Evolutionary conservation across 2,888 invertebrate genomes (phyloP), one percentile per base, ranked within the genome.

Genomic region (Lasioglossum malachurum): DNA sequence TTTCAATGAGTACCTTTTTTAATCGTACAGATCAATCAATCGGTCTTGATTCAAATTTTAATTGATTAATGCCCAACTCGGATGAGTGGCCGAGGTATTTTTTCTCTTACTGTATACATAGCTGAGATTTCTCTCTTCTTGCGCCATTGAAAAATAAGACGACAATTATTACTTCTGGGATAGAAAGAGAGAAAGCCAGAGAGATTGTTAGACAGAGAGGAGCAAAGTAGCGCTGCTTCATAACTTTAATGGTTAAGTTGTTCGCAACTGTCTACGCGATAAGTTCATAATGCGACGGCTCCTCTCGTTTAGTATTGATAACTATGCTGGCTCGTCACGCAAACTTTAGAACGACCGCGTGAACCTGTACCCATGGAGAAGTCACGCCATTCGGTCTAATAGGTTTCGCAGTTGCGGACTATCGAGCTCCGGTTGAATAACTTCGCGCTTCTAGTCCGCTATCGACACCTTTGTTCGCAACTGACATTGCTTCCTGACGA

Each of bases 221-320:
- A 35, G 35, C 16, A 35, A 27, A 53, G 14, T 4, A 31, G 67
- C 64, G 41, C 71, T 75, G 79, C 69, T 71, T 53, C 80, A 71
- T 78, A 89, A 87, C 84, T 88, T 88, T 88, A 88, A 89, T 88
- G 87, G 83, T 84, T 82, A 87, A 88, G 85, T 87, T 88, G 87
- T 86, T 69, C 79, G 87, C 85, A 75, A 85, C 83, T 87, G 87
- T 84, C 82, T 88, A 69, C 73, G 85, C 80, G 88, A 89, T 88
- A 87, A 88, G 88, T 90, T 90, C 86, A 87, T 89, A 89, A 89
- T 87, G 85, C 84, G 77, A 75, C 80, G 75, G 78, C 80, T 75
- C 69, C 75, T 74, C 83, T 78, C 80, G 80, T 80, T 81, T 84
- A 86, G 80, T 81, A 86, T 86, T 88, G 87, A 88, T 90, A 88